Conservation (phyloP, 2,113 vertebrate species). For the Cheirogaleus medius region DNA sequence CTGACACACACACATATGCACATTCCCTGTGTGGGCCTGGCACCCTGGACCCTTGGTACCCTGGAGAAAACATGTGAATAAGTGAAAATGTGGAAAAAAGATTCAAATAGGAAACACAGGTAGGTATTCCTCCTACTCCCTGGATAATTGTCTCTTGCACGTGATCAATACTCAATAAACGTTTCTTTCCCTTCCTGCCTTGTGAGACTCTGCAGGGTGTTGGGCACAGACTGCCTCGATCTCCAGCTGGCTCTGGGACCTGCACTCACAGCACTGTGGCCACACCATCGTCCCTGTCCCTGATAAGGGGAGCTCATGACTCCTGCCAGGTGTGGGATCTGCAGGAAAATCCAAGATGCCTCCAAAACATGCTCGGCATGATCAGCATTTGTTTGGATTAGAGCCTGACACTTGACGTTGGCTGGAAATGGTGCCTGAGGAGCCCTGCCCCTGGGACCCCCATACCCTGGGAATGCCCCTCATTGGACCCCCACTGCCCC, state of each 20-base stretch:
- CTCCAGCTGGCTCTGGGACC: not conserved
- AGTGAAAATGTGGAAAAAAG: not conserved
- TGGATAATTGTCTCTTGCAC: not conserved
- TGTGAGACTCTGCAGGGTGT: not conserved
- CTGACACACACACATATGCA: not conserved
- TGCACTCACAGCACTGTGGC: not conserved
- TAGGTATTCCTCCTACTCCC: no score
- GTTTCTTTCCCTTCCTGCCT: not conserved
- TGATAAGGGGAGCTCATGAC: not conserved
- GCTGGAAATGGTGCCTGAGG: not conserved
- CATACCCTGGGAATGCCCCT: not conserved
- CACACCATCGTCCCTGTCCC: not conserved
- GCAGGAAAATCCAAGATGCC: not conserved
- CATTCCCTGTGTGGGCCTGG: not conserved
- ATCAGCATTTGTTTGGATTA: not conserved
- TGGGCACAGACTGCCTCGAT: not conserved
- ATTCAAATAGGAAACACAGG: not conserved
- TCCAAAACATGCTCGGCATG: rapidly evolving
- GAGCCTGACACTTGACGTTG: not conserved
- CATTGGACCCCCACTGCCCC: not conserved
- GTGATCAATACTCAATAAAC: no score
- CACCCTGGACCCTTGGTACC: not conserved
- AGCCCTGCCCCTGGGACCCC: not conserved
- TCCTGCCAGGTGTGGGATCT: not conserved
- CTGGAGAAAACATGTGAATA: not conserved